A percentile compares a stretch with the other conserved stretches of the same genome.
Evolutionary conservation across 2,888 invertebrate species (phyloP).

Genomic region (Orthosia gracilis): DNA sequence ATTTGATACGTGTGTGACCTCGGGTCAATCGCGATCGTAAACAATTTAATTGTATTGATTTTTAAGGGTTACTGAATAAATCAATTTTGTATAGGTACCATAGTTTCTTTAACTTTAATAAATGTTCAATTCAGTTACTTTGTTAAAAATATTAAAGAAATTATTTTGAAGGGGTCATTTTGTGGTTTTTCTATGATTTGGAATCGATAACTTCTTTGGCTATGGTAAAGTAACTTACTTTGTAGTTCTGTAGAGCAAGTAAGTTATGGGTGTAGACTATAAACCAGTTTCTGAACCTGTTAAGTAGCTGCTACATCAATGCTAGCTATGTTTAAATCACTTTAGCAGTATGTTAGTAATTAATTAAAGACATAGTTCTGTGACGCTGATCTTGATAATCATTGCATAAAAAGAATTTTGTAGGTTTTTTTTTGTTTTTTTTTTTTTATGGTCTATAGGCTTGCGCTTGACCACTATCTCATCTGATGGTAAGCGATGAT

Average conservation of each 20-base stretch:
- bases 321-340: constrained; percentile 45
- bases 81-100: constrained; percentile 52
- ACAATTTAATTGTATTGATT: constrained; percentile 57
- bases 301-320: constrained; percentile 26
- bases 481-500: no score
- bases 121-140: constrained; percentile 21
- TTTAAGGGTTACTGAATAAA: constrained; percentile 49
- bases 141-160: background rate
- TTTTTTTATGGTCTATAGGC: no score
- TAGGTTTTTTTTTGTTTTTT: no score
- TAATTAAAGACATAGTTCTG: constrained; percentile 41
- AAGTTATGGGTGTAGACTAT: constrained; percentile 10
- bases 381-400: constrained; percentile 14
- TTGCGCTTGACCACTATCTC: no score
- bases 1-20: constrained; percentile 86
- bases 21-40: constrained; percentile 77
- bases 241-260: background rate
- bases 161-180: background rate
- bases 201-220: background rate
- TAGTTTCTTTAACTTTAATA: constrained; percentile 18
- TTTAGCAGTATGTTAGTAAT: constrained; percentile 33
- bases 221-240: background rate
- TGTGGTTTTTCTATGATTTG: background rate
- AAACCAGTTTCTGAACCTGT: constrained; percentile 47
- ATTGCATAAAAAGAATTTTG: background rate